Evolutionary conservation across 2,797 vertebrate genomes (phyloP).

Genomic region (Ctenopoma multispine): DNA sequence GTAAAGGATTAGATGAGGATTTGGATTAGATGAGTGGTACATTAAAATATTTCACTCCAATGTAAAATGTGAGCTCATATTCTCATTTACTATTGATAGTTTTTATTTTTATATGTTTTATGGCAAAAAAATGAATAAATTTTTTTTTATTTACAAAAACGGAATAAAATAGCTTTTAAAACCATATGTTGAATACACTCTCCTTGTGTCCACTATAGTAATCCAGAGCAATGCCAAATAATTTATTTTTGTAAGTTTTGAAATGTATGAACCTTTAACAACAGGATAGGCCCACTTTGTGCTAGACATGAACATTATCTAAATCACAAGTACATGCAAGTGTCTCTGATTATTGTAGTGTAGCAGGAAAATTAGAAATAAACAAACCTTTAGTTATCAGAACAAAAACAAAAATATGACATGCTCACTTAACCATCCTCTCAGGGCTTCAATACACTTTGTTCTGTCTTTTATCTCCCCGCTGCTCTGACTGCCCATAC

Average conservation of each 20-base stretch:
- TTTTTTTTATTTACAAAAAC: no score
- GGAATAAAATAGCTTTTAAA: no score
- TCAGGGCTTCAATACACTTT: conserved; percentile 1
- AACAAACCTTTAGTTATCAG: conserved; percentile 18
- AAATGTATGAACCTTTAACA: not conserved
- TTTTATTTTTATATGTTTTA: no score
- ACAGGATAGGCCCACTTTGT: not conserved
- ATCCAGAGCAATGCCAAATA: not conserved
- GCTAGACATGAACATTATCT: not conserved
- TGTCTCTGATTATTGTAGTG: not conserved
- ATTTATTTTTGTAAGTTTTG: not conserved
- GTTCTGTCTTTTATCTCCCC: conserved; percentile 11
- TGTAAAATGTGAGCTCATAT: no score
- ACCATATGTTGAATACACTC: not conserved
- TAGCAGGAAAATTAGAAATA: not conserved
- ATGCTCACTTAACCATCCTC: conserved; percentile 16
- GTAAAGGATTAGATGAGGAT: no score
- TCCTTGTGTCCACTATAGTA: not conserved
- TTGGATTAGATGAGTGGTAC: no score
- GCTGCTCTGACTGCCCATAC: not conserved
- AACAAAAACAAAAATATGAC: conserved; percentile 6
- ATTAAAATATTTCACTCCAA: no score
- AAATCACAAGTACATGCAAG: not conserved
- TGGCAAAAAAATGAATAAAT: not conserved
- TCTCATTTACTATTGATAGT: no score